phyloP scores from a whole-genome alignment of 2,888 invertebrate genomes.

The Tenthredo scrophulariae region DNA sequence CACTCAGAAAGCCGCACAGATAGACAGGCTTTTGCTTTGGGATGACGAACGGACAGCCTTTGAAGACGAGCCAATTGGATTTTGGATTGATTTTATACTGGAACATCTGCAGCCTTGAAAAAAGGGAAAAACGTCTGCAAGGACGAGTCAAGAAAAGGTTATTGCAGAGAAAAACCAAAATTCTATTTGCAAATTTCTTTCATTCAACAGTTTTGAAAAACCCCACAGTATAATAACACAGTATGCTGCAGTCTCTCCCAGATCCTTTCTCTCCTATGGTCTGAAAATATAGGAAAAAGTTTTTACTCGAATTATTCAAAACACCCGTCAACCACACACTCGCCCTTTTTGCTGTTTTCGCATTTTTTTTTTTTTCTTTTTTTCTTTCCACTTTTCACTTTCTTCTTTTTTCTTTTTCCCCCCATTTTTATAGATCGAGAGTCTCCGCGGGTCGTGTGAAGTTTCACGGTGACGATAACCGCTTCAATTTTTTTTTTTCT shows the following conservation, averaged over 20 bases:
- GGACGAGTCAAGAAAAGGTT: not conserved
- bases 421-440: constrained; percentile 11
- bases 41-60: constrained; percentile 32
- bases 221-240: not conserved
- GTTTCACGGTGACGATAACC: constrained; percentile 14
- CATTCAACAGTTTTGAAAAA: not conserved
- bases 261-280: not conserved
- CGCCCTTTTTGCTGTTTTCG: constrained; percentile 7
- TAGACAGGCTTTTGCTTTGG: not conserved
- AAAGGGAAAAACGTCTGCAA: not conserved
- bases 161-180: not conserved
- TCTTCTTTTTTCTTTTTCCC: not conserved
- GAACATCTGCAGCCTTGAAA: constrained; percentile 12
- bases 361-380: not conserved
- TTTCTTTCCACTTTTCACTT: not conserved
- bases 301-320: constrained; percentile 7
- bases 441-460: not conserved
- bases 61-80: constrained; percentile 45
- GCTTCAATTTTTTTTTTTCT: not conserved
- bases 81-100: constrained; percentile 27
- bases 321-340: constrained; percentile 27
- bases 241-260: not conserved
- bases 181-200: not conserved
- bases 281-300: constrained; percentile 18
- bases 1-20: not conserved